Evolutionary conservation across 2,113 vertebrate species (phyloP), one percentile per base, ranked within the genome.

Genomic region (Eolophus roseicapilla): DNA sequence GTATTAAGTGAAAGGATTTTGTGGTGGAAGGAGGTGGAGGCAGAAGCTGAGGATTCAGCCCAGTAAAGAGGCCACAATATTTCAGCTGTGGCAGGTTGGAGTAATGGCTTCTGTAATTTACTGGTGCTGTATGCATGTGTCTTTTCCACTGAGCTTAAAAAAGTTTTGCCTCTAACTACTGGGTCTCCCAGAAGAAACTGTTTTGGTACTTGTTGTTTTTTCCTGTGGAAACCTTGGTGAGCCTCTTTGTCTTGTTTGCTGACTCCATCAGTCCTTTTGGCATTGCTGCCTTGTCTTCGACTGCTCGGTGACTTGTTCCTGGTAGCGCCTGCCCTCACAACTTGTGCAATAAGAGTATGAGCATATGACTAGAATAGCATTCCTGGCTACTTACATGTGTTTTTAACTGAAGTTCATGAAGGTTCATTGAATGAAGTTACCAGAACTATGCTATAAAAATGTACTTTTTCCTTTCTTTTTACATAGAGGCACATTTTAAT

Each of bases 101-200:
- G 59, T 19, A 9, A 64, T 59, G 93, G 84, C 88, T 96, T 94
- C 35, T 67, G 77, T 96, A 96, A 96, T 97, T 96, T 69, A 28
- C 95, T 95, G 93, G 91, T 96, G 97, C 87, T 55, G 49, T 93
- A 37, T 89, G 60, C 65, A 7, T 71, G 82, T 4, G 10, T 73
- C 52, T 94, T 93, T 97, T 93, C 94, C 95, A 69, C 73, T 63
- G 67, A 92, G 67, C 90, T 97, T 97, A 86, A 96, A 97, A 92
- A 96, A 92, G 80, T 31, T 80, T 96, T 94, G 91, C 77, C 92
- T 95, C 90, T 96, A 96, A 95, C 90, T 97, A 93, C 93, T 28
- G 11, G 74, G 68, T 98, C 84, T 95, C 85, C 49, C 60, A 92
- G 79, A 88, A 96, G 69, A 88, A 94, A 91, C 74, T 17, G 7